Evolutionary conservation across 1,140 invertebrate genomes (phyloP), one percentile per base, ranked within the genome.

Genomic region (Myzus persicae): DNA sequence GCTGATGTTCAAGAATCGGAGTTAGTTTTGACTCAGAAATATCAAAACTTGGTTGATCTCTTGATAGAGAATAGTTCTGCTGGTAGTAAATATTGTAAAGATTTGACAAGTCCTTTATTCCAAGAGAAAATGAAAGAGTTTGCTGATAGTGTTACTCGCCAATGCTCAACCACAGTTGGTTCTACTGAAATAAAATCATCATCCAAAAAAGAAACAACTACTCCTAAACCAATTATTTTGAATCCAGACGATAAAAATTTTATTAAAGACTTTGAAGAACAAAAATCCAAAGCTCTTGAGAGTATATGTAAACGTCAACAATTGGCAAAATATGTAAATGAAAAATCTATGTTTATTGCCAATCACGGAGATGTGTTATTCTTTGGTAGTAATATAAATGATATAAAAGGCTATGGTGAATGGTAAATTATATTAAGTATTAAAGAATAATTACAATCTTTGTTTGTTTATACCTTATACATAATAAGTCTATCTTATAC

Each of bases 371-470:
- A 84, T 40, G 44, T 93, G 9, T 54, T 93, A 54, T 93, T 93
- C 8, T 93, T 85, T 85, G 91, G 91, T 51, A 93, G 91, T 48
- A 93, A 93, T 44, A 84, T 93, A 26, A 93, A 93, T 85, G 91
- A 93, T 51, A 93, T 93, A 9, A 93, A 93, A 85, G 91, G 91
- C 3, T 93, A 93, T 40, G 91, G 91, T n/a, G 91, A 93, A 20
- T 93, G 76, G 46, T 93, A 20, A 93, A 85, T 26, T 42, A 42
- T n/a, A 42, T 48, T 88, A 44, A 14, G 14, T 26, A 42, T 42
- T 76, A 84, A 26, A 42, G 8, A 82, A 38, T 38, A 20, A 42
- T 40, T 26, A 9, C 22, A 84, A 40, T 42, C 3, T 81, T 42
- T 84, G 14, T 42, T 26, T 84, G 0, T 84, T 76, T 76, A 76